Evolutionary conservation across 1,140 invertebrate species (phyloP).

Genomic region (Drosophila dunni): DNA sequence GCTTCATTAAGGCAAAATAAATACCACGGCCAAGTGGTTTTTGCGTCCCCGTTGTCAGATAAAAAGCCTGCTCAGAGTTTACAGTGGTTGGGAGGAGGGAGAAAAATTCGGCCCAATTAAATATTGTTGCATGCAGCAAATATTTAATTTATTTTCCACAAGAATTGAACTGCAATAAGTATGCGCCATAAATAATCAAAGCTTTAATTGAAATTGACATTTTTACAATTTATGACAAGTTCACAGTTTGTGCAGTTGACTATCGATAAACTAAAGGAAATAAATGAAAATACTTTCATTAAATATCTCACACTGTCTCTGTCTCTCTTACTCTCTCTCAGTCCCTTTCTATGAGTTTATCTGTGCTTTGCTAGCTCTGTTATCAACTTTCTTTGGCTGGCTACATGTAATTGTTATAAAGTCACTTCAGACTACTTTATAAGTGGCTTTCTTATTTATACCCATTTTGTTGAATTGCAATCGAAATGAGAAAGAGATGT

Average conservation of each 20-base stretch:
- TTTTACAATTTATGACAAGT: conserved; percentile 37
- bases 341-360: not conserved
- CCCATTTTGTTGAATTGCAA: conserved; percentile 45
- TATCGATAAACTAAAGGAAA: conserved; percentile 13
- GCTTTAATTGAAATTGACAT: conserved; percentile 52
- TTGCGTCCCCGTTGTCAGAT: conserved; percentile 42
- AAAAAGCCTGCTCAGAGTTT: conserved; percentile 25
- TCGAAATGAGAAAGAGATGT: conserved; percentile 18
- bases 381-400: not conserved
- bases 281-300: not conserved
- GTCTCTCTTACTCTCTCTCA: not conserved
- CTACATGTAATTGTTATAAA: conserved; percentile 34
- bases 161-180: conserved; percentile 23
- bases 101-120: conserved; percentile 30
- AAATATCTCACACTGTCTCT: not conserved
- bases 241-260: conserved; percentile 12
- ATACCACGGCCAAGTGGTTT: conserved; percentile 77
- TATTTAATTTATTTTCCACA: conserved; percentile 35
- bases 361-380: conserved; percentile 2
- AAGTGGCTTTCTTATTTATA: conserved; percentile 50
- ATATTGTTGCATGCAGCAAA: conserved; percentile 45
- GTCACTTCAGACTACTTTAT: conserved; percentile 37
- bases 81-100: not conserved
- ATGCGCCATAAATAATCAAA: conserved; percentile 48
- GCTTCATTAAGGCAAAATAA: conserved; percentile 80